Conservation (phyloP, 2,888 invertebrate genomes). For the Drosophila austrosaltans region DNA sequence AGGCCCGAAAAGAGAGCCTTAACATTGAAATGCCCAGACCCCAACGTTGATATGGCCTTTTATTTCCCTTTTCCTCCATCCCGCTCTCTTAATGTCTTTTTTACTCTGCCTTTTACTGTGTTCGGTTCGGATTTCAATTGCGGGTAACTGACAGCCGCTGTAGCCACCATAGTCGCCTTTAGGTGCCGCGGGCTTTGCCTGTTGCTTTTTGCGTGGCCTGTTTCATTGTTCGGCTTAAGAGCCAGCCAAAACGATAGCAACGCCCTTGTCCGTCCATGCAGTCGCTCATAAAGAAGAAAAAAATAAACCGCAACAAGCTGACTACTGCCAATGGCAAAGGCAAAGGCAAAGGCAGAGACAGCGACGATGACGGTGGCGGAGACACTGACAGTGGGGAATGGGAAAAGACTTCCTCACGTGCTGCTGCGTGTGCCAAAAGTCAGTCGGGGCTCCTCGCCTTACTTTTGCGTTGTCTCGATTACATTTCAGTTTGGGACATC, state of each 20-base stretch:
- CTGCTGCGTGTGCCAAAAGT: conserved; percentile 72
- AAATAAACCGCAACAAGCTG: conserved; percentile 57
- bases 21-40: conserved; percentile 58
- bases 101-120: conserved; percentile 29
- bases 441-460: conserved; percentile 40
- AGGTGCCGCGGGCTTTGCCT: conserved; percentile 44
- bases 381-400: neutral
- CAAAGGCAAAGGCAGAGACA: conserved; percentile 29
- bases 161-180: conserved; percentile 13
- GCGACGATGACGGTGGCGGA: conserved; percentile 27
- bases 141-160: conserved; percentile 24
- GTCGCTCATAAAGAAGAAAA: conserved; percentile 45
- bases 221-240: conserved; percentile 74
- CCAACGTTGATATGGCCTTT: neutral
- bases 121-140: conserved; percentile 74
- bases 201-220: conserved; percentile 58
- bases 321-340: conserved; percentile 26
- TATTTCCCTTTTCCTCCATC: conserved; percentile 12
- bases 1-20: conserved; percentile 48
- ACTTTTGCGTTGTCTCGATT: conserved; percentile 53
- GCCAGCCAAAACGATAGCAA: conserved; percentile 47
- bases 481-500: conserved; percentile 73
- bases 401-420: conserved; percentile 57
- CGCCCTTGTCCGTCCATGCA: conserved; percentile 14
- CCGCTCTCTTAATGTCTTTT: conserved; percentile 2